A percentile compares a stretch with the other conserved stretches of the same genome.
phyloP scores from a whole-genome alignment of 2,113 vertebrate genomes.

The Sakesphorus luctuosus region DNA sequence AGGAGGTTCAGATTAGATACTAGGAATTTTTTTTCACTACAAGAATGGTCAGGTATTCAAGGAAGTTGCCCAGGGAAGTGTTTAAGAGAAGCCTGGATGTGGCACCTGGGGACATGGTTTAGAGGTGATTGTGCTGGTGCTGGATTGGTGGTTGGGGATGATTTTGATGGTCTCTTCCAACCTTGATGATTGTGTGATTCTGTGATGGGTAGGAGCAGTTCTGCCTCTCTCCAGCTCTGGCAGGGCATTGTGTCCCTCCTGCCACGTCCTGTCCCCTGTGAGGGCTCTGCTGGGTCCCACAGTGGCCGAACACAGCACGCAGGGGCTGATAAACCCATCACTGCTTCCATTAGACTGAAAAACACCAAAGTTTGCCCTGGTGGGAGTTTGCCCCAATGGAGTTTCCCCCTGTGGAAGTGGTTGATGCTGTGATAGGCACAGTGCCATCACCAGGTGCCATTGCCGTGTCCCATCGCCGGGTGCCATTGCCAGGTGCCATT shows the following conservation, averaged over 20 bases:
- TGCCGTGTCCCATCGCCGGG: fast-evolving
- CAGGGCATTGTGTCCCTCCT: fast-evolving
- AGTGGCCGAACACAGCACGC: fast-evolving
- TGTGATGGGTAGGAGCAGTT: background rate
- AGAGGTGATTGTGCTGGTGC: fast-evolving
- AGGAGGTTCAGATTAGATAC: fast-evolving
- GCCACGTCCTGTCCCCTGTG: background rate
- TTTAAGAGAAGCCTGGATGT: background rate
- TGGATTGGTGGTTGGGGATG: background rate
- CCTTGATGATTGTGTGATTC: background rate
- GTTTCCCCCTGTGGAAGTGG: fast-evolving
- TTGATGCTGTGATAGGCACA: background rate
- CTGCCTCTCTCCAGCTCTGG: background rate
- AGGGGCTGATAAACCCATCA: fast-evolving
- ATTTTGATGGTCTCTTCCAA: background rate
- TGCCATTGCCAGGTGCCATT: background rate
- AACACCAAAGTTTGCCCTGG: fast-evolving
- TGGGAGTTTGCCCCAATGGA: background rate
- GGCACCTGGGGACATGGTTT: background rate
- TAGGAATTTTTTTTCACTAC: fast-evolving
- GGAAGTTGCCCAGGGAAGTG: fast-evolving
- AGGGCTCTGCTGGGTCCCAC: background rate
- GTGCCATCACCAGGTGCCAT: too few species aligned
- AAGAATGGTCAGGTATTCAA: fast-evolving
- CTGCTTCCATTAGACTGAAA: background rate